These are phyloP conservation scores for Alosa sapidissima DNA, from an alignment of 2,797 vertebrate genomes.

Conservation along the genomic window DNA sequence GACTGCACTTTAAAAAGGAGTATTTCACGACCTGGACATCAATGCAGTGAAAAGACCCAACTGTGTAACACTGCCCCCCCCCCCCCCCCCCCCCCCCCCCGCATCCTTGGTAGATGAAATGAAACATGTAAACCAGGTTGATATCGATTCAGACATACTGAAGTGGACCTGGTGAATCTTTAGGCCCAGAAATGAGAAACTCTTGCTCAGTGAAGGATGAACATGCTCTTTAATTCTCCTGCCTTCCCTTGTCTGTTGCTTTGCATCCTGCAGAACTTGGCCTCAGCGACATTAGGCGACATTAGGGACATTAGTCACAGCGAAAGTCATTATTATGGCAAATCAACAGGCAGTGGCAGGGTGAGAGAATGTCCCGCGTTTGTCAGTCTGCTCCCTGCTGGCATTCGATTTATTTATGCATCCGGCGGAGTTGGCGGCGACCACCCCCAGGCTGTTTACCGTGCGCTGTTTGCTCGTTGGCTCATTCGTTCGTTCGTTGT, in stretches of 20 bases:
- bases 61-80: background rate
- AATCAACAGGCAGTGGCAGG: conserved; percentile 5
- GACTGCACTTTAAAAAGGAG: background rate
- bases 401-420: conserved; percentile 22
- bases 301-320: background rate
- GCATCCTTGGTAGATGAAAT: background rate
- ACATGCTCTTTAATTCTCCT: background rate
- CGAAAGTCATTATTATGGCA: conserved; percentile 19
- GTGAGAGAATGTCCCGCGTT: background rate
- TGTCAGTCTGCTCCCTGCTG: conserved; percentile 18
- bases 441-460: conserved; percentile 12
- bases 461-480: background rate
- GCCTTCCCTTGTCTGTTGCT: background rate
- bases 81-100: background rate
- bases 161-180: background rate
- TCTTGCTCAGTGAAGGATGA: background rate
- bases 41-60: background rate
- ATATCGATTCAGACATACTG: background rate
- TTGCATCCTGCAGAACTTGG: background rate
- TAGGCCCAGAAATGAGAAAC: background rate
- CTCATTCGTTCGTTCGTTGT: background rate
- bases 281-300: background rate
- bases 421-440: background rate
- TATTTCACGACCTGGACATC: background rate
- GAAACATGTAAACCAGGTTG: background rate